Evolutionary conservation across 2,797 vertebrate genomes (phyloP), one percentile per base, ranked within the genome.

Genomic region (Bovichtus variegatus): DNA sequence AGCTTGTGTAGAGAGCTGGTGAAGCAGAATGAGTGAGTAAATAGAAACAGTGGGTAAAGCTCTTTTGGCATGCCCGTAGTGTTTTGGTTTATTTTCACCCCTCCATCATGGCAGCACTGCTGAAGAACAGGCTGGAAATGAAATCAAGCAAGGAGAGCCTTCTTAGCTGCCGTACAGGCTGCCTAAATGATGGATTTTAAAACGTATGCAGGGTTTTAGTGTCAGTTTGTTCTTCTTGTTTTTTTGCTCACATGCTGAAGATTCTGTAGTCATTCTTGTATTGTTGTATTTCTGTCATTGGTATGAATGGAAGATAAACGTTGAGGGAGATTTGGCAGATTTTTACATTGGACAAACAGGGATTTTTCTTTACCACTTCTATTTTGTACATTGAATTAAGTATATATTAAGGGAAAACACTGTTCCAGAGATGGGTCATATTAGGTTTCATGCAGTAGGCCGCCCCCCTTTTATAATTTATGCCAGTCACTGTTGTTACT

Each of bases 401-500:
- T 50, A 16, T 36, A 16, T 47, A 18, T 46, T 16, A 34, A 1
- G 5, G 21, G 29, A 50, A 41, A 53, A 13, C 34, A 23, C 10
- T 2, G 18, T 15, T 64, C 23, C 36, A 53, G 16, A 44, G 10
- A 29, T 10, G 11, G 38, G 23, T 76, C 31, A 66, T 3, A 29
- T 34, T 3, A 60, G 2, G 16, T 59, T 19, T 49, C 8, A 7
- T 50, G 3, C 15, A 7, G 44, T 40, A 15, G 6, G 2, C 18
- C 43, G 34, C 18, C 13, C 3, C 31, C 29, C n/a, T n/a, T 31
- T 36, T 10, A 31, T 29, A 3, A 6, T 31, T 4, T 29, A 51
- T 36, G 43, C 63, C 34, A 80, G 9, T 71, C 25, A 15, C 18
- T 34, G 34, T 65, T 3, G 25, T 64, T 61, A 16, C 51, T 77